Conservation (phyloP, 2,113 vertebrate genomes). For the Climacteris rufus region DNA sequence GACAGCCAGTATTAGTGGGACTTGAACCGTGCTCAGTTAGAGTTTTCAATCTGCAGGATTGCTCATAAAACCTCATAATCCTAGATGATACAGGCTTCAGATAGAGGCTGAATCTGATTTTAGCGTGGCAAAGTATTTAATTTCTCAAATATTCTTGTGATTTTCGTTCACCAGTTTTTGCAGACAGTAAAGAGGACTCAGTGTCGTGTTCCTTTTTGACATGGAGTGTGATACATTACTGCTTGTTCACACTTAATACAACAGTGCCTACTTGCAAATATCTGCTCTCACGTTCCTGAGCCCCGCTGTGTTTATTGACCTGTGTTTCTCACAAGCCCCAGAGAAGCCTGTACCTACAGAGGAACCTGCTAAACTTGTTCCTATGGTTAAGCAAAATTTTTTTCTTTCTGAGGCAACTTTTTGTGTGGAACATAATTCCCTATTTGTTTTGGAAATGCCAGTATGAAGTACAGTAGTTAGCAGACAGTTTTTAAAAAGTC, state of each 20-base stretch:
- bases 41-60: background rate
- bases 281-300: background rate
- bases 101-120: background rate
- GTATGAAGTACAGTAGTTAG: background rate
- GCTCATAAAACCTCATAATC: background rate
- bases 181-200: background rate
- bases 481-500: background rate
- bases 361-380: background rate
- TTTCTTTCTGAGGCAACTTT: background rate
- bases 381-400: background rate
- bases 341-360: background rate
- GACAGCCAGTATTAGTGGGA: too few relatives aligned
- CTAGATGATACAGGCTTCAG: background rate
- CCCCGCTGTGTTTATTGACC: background rate
- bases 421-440: background rate
- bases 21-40: background rate
- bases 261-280: background rate
- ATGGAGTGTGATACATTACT: background rate
- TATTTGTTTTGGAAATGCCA: background rate
- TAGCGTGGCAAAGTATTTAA: background rate
- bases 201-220: background rate
- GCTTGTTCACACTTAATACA: background rate
- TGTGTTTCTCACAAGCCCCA: background rate
- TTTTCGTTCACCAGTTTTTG: background rate
- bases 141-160: background rate